These are phyloP conservation scores for Oryzias dopingdopingensis DNA, from an alignment of 2,797 vertebrate species.

Conservation along the genomic window DNA sequence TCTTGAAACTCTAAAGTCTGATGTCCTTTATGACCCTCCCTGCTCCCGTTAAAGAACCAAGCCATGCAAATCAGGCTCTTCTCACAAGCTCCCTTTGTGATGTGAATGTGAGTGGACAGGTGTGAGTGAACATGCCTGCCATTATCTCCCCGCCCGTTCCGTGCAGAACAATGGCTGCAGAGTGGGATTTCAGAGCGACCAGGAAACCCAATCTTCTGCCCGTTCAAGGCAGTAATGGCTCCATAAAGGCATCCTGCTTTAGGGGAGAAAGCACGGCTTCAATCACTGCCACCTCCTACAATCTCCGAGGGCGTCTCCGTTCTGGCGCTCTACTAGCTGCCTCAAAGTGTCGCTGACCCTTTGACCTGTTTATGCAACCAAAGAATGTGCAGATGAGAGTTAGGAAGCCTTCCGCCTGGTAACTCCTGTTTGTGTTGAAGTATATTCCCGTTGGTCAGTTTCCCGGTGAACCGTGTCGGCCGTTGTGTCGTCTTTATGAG, in stretches of 20 bases:
- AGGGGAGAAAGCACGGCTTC: slow-evolving; percentile 36
- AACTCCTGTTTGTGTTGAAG: slow-evolving; percentile 18
- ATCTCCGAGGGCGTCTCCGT: slow-evolving; percentile 58
- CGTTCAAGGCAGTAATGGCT: slow-evolving; percentile 42
- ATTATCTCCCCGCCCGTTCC: slow-evolving; percentile 39
- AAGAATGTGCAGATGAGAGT: slow-evolving; percentile 34
- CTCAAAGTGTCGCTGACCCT: slow-evolving; percentile 30
- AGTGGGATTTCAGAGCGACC: slow-evolving; percentile 43
- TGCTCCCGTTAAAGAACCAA: slow-evolving; percentile 12
- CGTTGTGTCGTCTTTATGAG: slow-evolving; percentile 31
- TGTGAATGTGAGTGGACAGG: slow-evolving; percentile 60
- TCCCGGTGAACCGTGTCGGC: slow-evolving; percentile 24
- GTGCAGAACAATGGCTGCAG: slow-evolving; percentile 51
- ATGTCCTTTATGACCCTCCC: background rate
- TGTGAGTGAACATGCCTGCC: slow-evolving; percentile 62
- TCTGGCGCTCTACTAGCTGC: slow-evolving; percentile 28
- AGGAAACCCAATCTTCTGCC: slow-evolving; percentile 60
- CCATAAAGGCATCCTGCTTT: slow-evolving; percentile 53
- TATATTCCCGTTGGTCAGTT: slow-evolving; percentile 17
- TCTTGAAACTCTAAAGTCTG: too few species aligned
- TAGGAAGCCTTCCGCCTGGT: slow-evolving; percentile 9
- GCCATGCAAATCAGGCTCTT: slow-evolving; percentile 48
- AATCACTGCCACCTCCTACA: slow-evolving; percentile 30
- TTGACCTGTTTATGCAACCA: slow-evolving; percentile 43
- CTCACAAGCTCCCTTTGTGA: slow-evolving; percentile 55